Evolutionary conservation across 1,140 invertebrate species (phyloP).

Genomic region (Cecropterus lyciades): DNA sequence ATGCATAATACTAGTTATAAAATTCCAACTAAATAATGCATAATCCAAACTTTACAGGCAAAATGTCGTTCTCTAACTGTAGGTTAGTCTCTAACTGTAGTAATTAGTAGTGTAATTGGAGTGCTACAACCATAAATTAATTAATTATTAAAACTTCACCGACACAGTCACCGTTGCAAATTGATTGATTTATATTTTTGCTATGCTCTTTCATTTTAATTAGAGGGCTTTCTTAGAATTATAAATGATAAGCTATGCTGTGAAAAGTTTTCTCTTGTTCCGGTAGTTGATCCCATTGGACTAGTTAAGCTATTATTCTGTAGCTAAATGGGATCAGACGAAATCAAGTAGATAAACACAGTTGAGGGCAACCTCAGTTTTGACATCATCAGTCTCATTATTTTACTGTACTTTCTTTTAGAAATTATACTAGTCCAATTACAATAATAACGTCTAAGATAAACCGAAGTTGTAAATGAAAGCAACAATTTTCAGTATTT

Average conservation of each 20-base stretch:
- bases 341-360: no score
- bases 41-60: no score
- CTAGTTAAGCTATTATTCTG: not conserved
- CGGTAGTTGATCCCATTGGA: slow-evolving; percentile 4
- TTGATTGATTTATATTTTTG: slow-evolving; percentile 12
- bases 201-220: slow-evolving; percentile 9
- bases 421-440: not conserved
- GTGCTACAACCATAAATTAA: slow-evolving; percentile 8
- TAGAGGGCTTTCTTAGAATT: slow-evolving; percentile 5
- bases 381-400: not conserved
- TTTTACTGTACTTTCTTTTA: slow-evolving; percentile 15
- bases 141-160: not conserved
- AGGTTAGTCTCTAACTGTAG: no score
- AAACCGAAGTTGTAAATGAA: no score
- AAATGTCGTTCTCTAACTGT: no score
- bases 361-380: slow-evolving; percentile 1
- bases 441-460: no score
- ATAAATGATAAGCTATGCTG: not conserved
- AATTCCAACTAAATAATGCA: no score
- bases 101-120: no score
- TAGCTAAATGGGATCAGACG: no score
- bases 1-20: no score
- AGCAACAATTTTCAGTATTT: no score
- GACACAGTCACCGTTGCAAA: not conserved
- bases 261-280: slow-evolving; percentile 12